Evolutionary conservation across 1,140 invertebrate genomes (phyloP).

Genomic region (Papilio dardanus): DNA sequence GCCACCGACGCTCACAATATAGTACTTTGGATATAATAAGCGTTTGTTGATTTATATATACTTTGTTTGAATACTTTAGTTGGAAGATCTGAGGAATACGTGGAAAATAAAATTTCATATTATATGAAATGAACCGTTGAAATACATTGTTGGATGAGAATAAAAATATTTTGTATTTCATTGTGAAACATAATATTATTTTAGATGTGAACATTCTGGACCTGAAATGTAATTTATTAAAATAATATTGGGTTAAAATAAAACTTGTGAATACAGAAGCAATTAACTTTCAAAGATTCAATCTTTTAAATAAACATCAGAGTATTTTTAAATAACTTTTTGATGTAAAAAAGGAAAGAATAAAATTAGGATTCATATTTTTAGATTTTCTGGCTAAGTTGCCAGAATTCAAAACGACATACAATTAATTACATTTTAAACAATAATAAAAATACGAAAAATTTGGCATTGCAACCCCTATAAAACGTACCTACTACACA

Average conservation of each 20-base stretch:
- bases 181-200: not conserved
- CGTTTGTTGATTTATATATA: constrained; percentile 14
- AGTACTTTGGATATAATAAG: not conserved
- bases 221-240: constrained; percentile 9
- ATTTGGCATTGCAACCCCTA: too few relatives aligned
- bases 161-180: not conserved
- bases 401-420: too few relatives aligned
- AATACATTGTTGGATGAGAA: not conserved
- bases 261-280: not conserved
- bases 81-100: not conserved
- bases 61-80: constrained; percentile 13
- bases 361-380: not conserved
- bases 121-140: not conserved
- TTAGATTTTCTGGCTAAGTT: too few relatives aligned
- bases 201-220: not conserved
- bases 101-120: not conserved
- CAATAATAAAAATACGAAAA: too few relatives aligned
- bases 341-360: not conserved
- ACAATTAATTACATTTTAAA: too few relatives aligned
- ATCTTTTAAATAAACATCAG: not conserved
- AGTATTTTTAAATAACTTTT: not conserved
- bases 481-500: too few relatives aligned
- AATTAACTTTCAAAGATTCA: not conserved
- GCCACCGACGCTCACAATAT: too few relatives aligned
- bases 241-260: not conserved